Conservation (phyloP, 2,113 vertebrate species). For the Peromyscus californicus region DNA sequence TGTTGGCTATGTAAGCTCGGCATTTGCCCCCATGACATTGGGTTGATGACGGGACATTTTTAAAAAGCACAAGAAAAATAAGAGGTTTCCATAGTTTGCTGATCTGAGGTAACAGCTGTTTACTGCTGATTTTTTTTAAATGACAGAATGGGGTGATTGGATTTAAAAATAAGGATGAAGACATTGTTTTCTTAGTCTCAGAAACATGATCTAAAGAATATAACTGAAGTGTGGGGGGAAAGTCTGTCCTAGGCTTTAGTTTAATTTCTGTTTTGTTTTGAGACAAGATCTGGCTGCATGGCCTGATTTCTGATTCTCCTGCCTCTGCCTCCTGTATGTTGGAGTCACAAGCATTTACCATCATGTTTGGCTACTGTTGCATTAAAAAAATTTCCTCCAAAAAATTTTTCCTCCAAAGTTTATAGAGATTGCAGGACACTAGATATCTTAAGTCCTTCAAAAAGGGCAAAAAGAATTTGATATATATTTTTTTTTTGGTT, state of each 20-base stretch:
- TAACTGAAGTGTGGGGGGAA: not conserved
- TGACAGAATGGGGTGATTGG: not conserved
- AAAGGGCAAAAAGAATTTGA: slow-evolving; percentile 6
- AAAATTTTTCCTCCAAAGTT: slow-evolving; percentile 45
- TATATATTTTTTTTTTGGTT: too few species aligned
- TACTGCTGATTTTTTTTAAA: not conserved
- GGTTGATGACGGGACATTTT: not conserved
- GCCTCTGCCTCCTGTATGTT: too few species aligned
- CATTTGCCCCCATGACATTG: not conserved
- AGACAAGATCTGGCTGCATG: not conserved
- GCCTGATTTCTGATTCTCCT: not conserved
- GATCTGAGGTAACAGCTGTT: not conserved
- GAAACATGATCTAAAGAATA: slow-evolving; percentile 1
- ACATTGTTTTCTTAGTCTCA: not conserved
- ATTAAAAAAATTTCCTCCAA: not conserved
- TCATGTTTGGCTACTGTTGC: not conserved
- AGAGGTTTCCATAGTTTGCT: not conserved
- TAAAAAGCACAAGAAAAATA: not conserved
- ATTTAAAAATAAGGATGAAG: slow-evolving; percentile 36
- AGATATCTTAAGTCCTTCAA: not conserved
- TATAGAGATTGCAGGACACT: not conserved
- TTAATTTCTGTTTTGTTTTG: not conserved
- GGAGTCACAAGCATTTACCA: not conserved
- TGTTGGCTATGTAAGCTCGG: not conserved
- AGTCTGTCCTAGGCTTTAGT: not conserved